Evolutionary conservation across 2,797 vertebrate species (phyloP).

Genomic region (Propithecus perrieri): DNA sequence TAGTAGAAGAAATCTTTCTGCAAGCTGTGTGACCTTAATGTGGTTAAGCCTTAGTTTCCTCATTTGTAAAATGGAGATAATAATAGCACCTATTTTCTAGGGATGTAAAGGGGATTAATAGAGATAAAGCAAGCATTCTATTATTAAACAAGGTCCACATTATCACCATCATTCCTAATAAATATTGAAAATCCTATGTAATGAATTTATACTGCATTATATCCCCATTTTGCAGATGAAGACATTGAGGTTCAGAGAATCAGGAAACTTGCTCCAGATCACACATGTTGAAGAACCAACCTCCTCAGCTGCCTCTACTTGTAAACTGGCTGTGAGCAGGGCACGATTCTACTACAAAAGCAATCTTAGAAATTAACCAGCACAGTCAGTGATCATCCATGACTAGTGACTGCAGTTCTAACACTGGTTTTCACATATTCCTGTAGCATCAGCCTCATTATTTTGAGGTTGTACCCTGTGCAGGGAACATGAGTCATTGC

Average conservation of each 20-base stretch:
- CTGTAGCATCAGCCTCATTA: background rate
- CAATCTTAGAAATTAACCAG: background rate
- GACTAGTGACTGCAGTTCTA: background rate
- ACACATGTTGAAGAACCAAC: background rate
- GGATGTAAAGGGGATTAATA: background rate
- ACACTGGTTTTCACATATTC: background rate
- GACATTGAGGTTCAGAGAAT: background rate
- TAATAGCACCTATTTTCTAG: background rate
- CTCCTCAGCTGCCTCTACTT: background rate
- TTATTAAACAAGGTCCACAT: background rate
- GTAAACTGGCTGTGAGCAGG: background rate
- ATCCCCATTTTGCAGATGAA: slow-evolving; percentile 14
- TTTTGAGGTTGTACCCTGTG: slow-evolving; percentile 10
- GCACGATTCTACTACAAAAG: background rate
- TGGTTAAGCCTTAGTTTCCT: background rate
- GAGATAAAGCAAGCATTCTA: background rate
- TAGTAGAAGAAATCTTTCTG: slow-evolving; percentile 29
- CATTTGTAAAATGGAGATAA: background rate
- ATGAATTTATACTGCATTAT: background rate
- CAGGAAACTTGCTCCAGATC: background rate
- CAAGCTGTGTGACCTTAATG: background rate
- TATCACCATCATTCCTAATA: background rate
- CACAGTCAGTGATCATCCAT: background rate
- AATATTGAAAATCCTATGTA: background rate
- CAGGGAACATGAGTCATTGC: slow-evolving; percentile 43